Conservation (phyloP, 2,888 invertebrate species). For the Encarsia formosa region DNA sequence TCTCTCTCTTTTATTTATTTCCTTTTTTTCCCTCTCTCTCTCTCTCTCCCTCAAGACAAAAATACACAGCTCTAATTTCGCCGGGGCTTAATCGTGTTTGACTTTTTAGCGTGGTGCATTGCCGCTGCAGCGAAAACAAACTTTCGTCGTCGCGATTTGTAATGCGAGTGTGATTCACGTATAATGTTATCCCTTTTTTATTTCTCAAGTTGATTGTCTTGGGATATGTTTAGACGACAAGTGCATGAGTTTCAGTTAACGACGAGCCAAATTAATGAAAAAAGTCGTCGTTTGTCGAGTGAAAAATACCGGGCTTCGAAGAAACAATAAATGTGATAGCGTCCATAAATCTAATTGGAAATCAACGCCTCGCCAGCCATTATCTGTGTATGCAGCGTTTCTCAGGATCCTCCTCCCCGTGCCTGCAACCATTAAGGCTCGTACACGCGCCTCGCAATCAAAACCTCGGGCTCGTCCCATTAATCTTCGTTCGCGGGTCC, state of each 20-base stretch:
- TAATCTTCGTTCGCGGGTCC: constrained; percentile 13
- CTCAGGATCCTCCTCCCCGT: background rate
- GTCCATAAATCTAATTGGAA: no score
- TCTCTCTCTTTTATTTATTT: constrained; percentile 5
- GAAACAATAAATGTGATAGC: no score
- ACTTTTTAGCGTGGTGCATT: constrained; percentile 9
- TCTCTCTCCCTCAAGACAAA: constrained; percentile 9
- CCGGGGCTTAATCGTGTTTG: constrained; percentile 11
- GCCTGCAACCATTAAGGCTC: background rate
- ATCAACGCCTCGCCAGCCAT: no score
- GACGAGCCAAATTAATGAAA: no score
- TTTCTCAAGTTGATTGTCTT: no score
- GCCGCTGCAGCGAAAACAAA: constrained; percentile 13
- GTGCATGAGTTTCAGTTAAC: no score
- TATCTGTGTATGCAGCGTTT: no score
- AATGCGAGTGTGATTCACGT: constrained; percentile 6
- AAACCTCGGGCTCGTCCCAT: constrained; percentile 4
- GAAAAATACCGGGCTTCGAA: no score
- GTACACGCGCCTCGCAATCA: background rate
- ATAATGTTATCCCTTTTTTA: no score
- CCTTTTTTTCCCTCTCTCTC: background rate
- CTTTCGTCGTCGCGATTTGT: constrained; percentile 9
- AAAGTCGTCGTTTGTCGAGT: no score
- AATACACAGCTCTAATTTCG: constrained; percentile 20
- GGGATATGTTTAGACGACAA: no score